Evolutionary conservation across 2,888 invertebrate genomes (phyloP).

Genomic region (Drosophila bunnanda): DNA sequence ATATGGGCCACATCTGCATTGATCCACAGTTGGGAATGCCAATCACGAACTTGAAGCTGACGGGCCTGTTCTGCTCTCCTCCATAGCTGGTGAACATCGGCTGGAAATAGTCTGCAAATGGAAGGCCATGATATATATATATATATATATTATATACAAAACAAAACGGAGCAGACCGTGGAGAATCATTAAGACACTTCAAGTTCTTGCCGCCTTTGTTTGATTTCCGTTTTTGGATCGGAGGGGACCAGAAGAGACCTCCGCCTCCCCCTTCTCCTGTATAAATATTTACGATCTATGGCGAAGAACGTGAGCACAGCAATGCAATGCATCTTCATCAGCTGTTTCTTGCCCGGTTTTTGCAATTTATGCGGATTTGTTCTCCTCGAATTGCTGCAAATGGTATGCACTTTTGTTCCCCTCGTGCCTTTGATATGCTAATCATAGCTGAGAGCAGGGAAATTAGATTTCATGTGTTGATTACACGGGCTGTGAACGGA

Average conservation of each 20-base stretch:
- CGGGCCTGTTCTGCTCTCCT: constrained; percentile 86
- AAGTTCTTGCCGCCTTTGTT: constrained; percentile 27
- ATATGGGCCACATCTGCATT: constrained; percentile 89
- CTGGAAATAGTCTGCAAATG: constrained; percentile 83
- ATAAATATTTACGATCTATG: constrained; percentile 32
- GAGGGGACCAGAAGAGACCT: constrained; percentile 4
- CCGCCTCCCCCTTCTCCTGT: constrained; percentile 5
- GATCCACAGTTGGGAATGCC: constrained; percentile 90
- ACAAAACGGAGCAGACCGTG: constrained; percentile 4
- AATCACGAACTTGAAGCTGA: constrained; percentile 87
- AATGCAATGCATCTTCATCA: constrained; percentile 19
- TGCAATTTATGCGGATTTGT: constrained; percentile 21
- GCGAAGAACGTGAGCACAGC: constrained; percentile 28
- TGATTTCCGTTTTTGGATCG: constrained; percentile 1
- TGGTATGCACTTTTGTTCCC: constrained; percentile 8
- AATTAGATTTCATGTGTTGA: constrained; percentile 11
- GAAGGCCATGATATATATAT: constrained; percentile 4
- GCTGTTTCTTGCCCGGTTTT: constrained; percentile 8
- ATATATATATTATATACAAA: not conserved
- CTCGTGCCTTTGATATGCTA: constrained; percentile 21
- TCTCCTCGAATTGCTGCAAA: constrained; percentile 18
- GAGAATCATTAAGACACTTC: constrained; percentile 15
- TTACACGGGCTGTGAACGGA: not conserved
- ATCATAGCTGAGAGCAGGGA: constrained; percentile 6
- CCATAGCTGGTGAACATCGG: constrained; percentile 89